A percentile compares a stretch with the other conserved stretches of the same genome.
Conservation (phyloP, 2,888 invertebrate genomes). For the Copidosoma aretas region DNA sequence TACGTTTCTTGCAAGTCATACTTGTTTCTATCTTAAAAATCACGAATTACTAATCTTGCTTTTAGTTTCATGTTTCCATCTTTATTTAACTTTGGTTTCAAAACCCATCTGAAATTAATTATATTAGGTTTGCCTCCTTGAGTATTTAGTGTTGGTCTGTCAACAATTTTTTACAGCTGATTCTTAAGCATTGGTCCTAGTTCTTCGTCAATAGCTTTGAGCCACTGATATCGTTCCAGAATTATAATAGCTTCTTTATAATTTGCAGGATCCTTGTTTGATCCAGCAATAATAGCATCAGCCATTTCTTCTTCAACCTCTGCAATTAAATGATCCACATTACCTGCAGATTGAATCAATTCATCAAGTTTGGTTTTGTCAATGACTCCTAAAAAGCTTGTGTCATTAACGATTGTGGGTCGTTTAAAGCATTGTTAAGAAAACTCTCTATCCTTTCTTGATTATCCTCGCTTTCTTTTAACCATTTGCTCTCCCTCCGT, state of each 20-base stretch:
- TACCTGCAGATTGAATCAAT: background rate
- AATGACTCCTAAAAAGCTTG: background rate
- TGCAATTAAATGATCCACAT: background rate
- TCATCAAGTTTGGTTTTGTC: background rate
- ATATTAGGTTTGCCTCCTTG: constrained; percentile 33
- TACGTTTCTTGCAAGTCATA: too few species aligned
- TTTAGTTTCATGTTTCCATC: too few species aligned
- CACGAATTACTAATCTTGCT: background rate
- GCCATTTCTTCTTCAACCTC: constrained; percentile 13
- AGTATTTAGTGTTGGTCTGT: constrained; percentile 15
- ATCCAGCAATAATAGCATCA: constrained; percentile 22
- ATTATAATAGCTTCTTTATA: too few species aligned
- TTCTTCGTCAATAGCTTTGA: too few species aligned
- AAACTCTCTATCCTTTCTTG: too few species aligned
- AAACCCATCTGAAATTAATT: constrained; percentile 33
- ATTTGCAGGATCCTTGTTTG: too few species aligned
- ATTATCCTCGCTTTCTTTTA: constrained; percentile 10
- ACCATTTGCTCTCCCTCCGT: constrained; percentile 8
- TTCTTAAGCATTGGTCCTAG: too few species aligned
- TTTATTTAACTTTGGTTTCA: too few species aligned
- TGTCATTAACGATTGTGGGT: background rate
- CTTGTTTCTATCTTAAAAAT: too few species aligned
- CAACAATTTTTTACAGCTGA: constrained; percentile 33
- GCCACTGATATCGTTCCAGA: constrained; percentile 14
- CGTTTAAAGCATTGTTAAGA: background rate